Conservation (phyloP, 2,888 invertebrate species). For the Lepidocyrtinus sp. region DNA sequence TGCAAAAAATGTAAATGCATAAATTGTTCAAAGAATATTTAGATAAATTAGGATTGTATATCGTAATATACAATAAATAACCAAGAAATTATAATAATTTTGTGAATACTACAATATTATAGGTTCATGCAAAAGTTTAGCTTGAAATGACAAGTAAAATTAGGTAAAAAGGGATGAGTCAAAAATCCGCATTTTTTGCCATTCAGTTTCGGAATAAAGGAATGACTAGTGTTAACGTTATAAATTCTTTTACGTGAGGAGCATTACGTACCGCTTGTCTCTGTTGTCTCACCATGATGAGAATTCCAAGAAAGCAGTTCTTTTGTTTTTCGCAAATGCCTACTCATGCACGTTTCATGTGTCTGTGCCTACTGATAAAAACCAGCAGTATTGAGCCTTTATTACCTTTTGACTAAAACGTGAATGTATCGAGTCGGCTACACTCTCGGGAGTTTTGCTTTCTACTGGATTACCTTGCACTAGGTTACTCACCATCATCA, state of each 20-base stretch:
- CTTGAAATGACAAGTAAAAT: too few relatives aligned
- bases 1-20: too few relatives aligned
- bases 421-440: too few relatives aligned
- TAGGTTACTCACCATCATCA: conserved; percentile 41
- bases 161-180: conserved; percentile 27
- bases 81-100: background rate
- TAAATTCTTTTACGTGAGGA: background rate
- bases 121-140: too few relatives aligned
- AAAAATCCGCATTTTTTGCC: conserved; percentile 45
- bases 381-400: too few relatives aligned
- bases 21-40: too few relatives aligned
- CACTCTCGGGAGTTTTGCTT: too few relatives aligned
- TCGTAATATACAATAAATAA: background rate
- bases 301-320: conserved; percentile 26
- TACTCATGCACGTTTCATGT: background rate
- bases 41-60: too few relatives aligned
- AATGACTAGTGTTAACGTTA: too few relatives aligned
- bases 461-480: conserved; percentile 46
- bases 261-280: background rate
- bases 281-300: background rate
- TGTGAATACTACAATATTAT: background rate
- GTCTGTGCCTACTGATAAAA: too few relatives aligned
- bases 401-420: too few relatives aligned
- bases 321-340: background rate
- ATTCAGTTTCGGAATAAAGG: conserved; percentile 22